These are phyloP conservation scores for Agonum fuliginosum DNA, from an alignment of 2,888 invertebrate genomes.

Conservation along the genomic window DNA sequence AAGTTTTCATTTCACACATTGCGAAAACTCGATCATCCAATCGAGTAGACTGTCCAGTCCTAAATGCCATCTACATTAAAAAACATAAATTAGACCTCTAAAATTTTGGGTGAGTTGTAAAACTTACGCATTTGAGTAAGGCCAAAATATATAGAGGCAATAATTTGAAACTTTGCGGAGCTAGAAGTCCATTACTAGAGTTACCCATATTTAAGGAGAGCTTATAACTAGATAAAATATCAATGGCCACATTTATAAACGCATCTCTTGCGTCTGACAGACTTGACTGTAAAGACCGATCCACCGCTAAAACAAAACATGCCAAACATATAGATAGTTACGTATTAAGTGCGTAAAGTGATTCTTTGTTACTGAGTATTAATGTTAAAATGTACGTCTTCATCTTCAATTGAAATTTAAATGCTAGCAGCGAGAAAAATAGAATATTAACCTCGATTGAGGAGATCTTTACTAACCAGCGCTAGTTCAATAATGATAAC, in stretches of 20 bases:
- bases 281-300: constrained; percentile 89
- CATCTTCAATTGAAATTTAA: no score
- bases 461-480: no score
- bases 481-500: no score
- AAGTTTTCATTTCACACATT: constrained; percentile 94
- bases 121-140: constrained; percentile 87
- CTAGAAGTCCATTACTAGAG: constrained; percentile 79
- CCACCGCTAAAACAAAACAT: constrained; percentile 81
- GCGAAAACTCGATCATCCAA: constrained; percentile 95
- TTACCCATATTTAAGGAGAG: constrained; percentile 79
- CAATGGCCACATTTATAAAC: constrained; percentile 94
- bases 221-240: constrained; percentile 87
- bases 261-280: constrained; percentile 97
- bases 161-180: constrained; percentile 85
- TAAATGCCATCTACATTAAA: constrained; percentile 87
- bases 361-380: no score
- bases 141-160: constrained; percentile 93
- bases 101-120: not conserved
- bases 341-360: no score
- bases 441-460: no score
- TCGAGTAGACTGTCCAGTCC: constrained; percentile 89
- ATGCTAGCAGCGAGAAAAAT: no score
- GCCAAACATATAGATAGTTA: no score
- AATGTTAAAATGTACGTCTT: no score
- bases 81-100: not conserved